Evolutionary conservation across 2,888 invertebrate genomes (phyloP), one percentile per base, ranked within the genome.

Genomic region (Patella caerulea): DNA sequence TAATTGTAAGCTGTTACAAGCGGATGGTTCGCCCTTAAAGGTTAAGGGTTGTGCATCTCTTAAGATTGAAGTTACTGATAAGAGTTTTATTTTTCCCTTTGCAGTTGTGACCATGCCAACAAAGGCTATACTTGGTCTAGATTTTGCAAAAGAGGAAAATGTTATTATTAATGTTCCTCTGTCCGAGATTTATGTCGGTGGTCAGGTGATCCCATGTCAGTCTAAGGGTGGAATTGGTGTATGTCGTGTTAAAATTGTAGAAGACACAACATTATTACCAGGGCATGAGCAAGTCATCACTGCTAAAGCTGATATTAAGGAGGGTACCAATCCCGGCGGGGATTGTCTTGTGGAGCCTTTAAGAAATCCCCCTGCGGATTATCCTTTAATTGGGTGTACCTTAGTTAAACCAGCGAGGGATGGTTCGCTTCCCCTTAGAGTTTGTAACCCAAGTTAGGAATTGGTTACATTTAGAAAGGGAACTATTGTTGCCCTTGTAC

Each of bases 181-280:
- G 19, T 7, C n/a, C 1, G 59, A 59, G n/a, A n/a, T 56, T 15
- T 56, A 56, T 56, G 56, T 56, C 15, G 56, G n/a, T 56, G 56
- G 56, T 7, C n/a, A 56, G 15, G 14, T 17, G 5, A 12, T 59
- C 0, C n/a, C 17, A 59, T 59, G 59, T 19, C 19, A 59, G 17
- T 12, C 59, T 19, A 59, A 59, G 19, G 59, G 59, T 59, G 59
- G n/a, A n/a, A n/a, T 59, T 59, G 59, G 59, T 59, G 59, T 59
- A n/a, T 59, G 59, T 59, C 17, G 59, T n/a, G 59, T 59, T 17
- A 59, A 59, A 17, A 56, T 56, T 2, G 56, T 15, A 56, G 56
- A 56, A 56, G 56, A 56, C 17, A 5, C 17, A 2, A 17, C 17
- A 15, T 56, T 56, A 56, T 56, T 56, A 17, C 56, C 56, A 2